Evolutionary conservation across 2,797 vertebrate species (phyloP), one percentile per base, ranked within the genome.

Genomic region (Pseudocheirus occidentalis): DNA sequence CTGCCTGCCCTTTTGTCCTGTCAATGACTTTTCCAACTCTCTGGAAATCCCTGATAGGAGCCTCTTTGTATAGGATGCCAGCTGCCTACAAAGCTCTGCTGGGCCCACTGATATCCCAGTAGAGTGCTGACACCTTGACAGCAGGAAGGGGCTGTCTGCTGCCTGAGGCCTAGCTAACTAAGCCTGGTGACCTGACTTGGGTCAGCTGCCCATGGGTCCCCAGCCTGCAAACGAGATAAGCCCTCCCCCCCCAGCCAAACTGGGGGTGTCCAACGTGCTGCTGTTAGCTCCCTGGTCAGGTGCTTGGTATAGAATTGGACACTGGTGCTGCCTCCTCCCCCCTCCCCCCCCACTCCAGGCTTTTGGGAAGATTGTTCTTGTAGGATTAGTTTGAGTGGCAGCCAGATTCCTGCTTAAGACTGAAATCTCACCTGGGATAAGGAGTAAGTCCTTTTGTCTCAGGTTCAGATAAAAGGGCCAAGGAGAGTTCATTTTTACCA

Each of bases 241-340:
- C 28, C 29, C 58, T 11, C 53, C 0, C 53, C 10, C 58, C 24
- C 58, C 28, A n/a, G 4, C 12, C 31, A 66, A 73, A 18, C 18
- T 24, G n/a, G 66, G 16, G 66, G 66, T 73, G 2, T 18, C 21
- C 6, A 21, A 2, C n/a, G 66, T 14, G 66, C 66, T 66, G 66
- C 34, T 46, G 66, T 81, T 81, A 24, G 66, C 18, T 24, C 66
- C 66, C n/a, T 24, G n/a, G 66, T 40, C 66, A 40, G 66, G n/a
- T 40, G 66, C n/a, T 0, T 0, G 16, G 31, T 1, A 6, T 5
- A n/a, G 31, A n/a, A n/a, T 18, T 18, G 62, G 14, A 5, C 1
- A 2, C 59, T 18, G 59, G 29, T 11, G 29, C 9, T 29, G 3
- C 28, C 10, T 6, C 12, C 29, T 29, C 21, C 62, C 4, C 3